These are phyloP conservation scores for Drosophila formosana DNA, from an alignment of 2,888 invertebrate species.

Conservation along the genomic window DNA sequence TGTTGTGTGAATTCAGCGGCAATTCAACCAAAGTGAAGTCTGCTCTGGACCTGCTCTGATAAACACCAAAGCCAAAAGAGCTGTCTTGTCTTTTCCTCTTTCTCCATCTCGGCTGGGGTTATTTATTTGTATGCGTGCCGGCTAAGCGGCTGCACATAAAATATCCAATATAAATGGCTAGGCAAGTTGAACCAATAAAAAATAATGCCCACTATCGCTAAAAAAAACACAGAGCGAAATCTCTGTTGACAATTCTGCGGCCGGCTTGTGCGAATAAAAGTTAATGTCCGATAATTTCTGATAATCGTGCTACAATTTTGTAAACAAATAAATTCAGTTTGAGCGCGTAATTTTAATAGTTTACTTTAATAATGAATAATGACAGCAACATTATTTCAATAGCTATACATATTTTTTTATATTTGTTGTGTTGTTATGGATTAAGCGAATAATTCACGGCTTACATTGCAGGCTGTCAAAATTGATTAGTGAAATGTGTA, in stretches of 20 bases:
- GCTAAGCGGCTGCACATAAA: slow-evolving; percentile 61
- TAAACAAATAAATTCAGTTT: neutral
- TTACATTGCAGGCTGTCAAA: neutral
- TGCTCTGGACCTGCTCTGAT: slow-evolving; percentile 42
- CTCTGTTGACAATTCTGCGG: neutral
- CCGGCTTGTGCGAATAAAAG: neutral
- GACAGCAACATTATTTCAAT: no score
- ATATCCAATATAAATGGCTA: slow-evolving; percentile 74
- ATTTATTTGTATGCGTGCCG: slow-evolving; percentile 67
- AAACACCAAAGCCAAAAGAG: slow-evolving; percentile 53
- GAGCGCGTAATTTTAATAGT: no score
- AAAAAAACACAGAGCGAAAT: slow-evolving; percentile 22
- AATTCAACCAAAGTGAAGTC: slow-evolving; percentile 12
- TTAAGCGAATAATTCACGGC: neutral
- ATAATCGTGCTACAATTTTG: neutral
- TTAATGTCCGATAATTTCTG: neutral
- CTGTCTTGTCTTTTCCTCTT: slow-evolving; percentile 41
- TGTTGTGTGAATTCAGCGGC: slow-evolving; percentile 66
- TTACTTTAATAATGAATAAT: neutral
- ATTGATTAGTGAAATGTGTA: neutral
- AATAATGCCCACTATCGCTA: slow-evolving; percentile 56
- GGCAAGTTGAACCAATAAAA: slow-evolving; percentile 73
- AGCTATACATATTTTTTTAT: neutral
- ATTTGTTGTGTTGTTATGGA: neutral
- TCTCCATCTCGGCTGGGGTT: slow-evolving; percentile 33